Evolutionary conservation across 1,140 invertebrate species (phyloP).

Genomic region (Samia ricini): DNA sequence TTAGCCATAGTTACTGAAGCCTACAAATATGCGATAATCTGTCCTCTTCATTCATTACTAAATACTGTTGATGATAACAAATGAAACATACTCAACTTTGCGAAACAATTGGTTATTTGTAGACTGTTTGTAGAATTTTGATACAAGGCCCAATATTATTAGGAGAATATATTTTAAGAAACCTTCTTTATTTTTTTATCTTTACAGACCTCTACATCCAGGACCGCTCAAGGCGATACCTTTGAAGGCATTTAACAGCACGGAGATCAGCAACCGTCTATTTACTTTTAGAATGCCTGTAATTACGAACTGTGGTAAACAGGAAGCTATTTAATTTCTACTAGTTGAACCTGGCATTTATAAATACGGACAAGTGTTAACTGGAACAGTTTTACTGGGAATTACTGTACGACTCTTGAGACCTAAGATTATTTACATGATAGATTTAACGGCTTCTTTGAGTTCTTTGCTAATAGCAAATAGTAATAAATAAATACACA

Average conservation of each 20-base stretch:
- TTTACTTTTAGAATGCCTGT: background rate
- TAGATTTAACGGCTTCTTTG: background rate
- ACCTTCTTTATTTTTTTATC: too few species aligned
- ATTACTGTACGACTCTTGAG: background rate
- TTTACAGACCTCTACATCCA: background rate
- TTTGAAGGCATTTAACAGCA: background rate
- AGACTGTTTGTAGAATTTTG: too few species aligned
- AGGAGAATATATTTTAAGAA: too few species aligned
- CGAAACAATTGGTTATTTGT: too few species aligned
- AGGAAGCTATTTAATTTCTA: slow-evolving; percentile 6
- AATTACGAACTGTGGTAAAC: slow-evolving; percentile 3
- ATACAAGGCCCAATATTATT: too few species aligned
- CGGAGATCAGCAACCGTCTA: background rate
- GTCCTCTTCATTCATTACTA: too few species aligned
- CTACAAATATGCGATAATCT: too few species aligned
- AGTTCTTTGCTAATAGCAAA: too few species aligned
- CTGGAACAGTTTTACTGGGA: background rate
- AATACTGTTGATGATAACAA: too few species aligned
- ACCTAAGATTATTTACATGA: background rate
- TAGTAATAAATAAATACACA: too few species aligned
- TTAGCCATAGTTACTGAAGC: too few species aligned
- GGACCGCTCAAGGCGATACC: background rate
- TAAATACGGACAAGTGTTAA: background rate
- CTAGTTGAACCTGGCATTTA: background rate
- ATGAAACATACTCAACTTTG: too few species aligned